Percentiles rank a stretch among this genome's conserved stretches.
phyloP scores from a whole-genome alignment of 1,140 invertebrate species.

The Sitophilus oryzae region DNA sequence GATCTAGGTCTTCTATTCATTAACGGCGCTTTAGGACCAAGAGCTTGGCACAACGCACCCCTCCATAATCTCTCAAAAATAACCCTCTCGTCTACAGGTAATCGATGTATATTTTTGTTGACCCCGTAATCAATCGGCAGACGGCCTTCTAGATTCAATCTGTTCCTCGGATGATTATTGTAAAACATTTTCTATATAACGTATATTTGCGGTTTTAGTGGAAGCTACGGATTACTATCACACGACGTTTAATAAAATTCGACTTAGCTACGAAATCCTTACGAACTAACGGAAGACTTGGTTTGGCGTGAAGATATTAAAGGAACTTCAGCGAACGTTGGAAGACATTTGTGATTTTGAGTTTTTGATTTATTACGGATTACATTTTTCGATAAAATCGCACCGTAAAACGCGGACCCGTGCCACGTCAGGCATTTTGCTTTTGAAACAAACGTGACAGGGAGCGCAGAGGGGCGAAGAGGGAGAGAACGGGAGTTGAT shows the following conservation, averaged over 20 bases:
- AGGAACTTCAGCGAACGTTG: constrained; percentile 26
- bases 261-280: constrained; percentile 4
- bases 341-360: constrained; percentile 46
- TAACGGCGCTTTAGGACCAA: constrained; percentile 39
- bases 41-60: constrained; percentile 50
- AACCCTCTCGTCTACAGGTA: constrained; percentile 50
- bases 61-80: constrained; percentile 59
- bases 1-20: constrained; percentile 29
- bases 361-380: constrained; percentile 3
- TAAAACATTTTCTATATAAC: constrained; percentile 11
- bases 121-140: constrained; percentile 3
- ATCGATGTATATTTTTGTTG: constrained; percentile 27
- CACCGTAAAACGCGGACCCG: not conserved
- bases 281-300: constrained; percentile 36
- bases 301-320: constrained; percentile 13
- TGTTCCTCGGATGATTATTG: constrained; percentile 12
- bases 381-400: constrained; percentile 13
- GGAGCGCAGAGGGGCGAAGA: not conserved
- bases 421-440: constrained; percentile 14
- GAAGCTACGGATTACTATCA: constrained; percentile 26
- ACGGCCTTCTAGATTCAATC: constrained; percentile 11
- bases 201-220: constrained; percentile 2
- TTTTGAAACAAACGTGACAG: not conserved
- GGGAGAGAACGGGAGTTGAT: constrained; percentile 1
- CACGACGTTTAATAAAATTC: constrained; percentile 17